Evolutionary conservation across 37 sponge, comb jelly and placozoan genomes (phyloP).

Genomic region (Oscarella lobularis): DNA sequence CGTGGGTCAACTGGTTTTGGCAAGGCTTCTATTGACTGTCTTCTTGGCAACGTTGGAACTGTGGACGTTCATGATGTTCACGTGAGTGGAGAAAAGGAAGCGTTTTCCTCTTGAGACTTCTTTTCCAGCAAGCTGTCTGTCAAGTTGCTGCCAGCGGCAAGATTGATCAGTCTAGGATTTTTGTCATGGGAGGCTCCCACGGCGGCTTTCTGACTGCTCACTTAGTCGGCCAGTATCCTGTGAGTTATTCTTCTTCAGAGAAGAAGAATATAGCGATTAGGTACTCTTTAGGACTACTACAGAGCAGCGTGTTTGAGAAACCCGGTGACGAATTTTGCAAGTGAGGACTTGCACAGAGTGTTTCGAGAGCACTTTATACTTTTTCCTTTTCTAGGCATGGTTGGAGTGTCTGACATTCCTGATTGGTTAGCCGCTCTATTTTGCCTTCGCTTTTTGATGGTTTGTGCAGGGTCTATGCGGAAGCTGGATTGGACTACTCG

Average conservation of each 20-base stretch:
- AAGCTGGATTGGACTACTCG: conserved; percentile 46
- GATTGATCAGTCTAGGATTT: conserved; percentile 43
- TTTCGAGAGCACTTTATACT: neutral
- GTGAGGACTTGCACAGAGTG: conserved; percentile 14
- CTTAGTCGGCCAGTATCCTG: conserved; percentile 84
- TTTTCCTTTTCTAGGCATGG: conserved; percentile 33
- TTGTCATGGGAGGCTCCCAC: conserved; percentile 89
- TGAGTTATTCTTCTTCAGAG: conserved; percentile 17
- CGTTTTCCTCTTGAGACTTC: neutral
- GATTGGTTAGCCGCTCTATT: conserved; percentile 60
- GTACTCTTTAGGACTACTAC: conserved; percentile 57
- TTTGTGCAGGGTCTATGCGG: conserved; percentile 37
- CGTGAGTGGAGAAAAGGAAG: conserved; percentile 9
- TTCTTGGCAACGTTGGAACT: conserved; percentile 74
- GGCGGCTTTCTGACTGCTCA: conserved; percentile 90
- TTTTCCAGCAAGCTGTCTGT: neutral
- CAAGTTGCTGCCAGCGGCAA: too few species aligned
- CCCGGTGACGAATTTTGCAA: conserved; percentile 73
- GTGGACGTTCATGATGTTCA: conserved; percentile 88
- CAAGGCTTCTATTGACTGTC: conserved; percentile 34
- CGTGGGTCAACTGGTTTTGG: conserved; percentile 85
- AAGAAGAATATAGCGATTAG: neutral
- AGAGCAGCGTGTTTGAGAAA: conserved; percentile 72
- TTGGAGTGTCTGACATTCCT: conserved; percentile 61
- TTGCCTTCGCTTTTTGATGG: neutral